These are phyloP conservation scores for Caiman crocodilus DNA, from an alignment of 2,797 vertebrate genomes.

Conservation along the genomic window DNA sequence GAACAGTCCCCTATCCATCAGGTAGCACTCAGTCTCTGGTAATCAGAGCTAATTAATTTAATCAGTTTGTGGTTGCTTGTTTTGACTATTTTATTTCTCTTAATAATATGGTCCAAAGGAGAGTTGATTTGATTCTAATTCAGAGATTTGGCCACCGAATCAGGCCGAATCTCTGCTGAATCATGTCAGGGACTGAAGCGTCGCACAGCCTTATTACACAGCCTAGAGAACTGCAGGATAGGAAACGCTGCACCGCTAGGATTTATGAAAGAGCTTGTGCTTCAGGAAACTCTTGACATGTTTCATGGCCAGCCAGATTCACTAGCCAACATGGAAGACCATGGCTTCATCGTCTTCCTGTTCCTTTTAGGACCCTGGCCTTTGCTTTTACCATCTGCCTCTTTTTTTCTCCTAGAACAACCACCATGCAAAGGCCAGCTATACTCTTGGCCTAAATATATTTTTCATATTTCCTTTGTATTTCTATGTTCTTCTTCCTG, in stretches of 20 bases:
- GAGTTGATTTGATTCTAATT: not conserved
- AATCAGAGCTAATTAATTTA: conserved; percentile 3
- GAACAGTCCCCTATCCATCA: not conserved
- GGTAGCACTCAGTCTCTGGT: not conserved
- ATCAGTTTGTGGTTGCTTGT: not conserved
- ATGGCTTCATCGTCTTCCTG: not conserved
- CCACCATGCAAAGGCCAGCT: not conserved
- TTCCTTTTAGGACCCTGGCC: not conserved
- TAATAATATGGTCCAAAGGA: not conserved
- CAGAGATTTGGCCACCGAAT: too few relatives aligned
- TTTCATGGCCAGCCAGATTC: not conserved
- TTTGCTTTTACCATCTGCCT: not conserved
- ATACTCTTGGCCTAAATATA: not conserved
- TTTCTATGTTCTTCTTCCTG: not conserved
- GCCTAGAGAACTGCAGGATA: not conserved
- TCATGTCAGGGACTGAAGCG: too few relatives aligned
- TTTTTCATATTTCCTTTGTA: not conserved
- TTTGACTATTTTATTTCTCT: not conserved
- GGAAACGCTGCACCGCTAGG: not conserved
- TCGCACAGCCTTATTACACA: not conserved
- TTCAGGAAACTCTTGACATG: too few relatives aligned
- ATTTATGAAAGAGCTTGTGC: not conserved
- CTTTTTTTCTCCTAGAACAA: not conserved
- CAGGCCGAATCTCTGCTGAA: too few relatives aligned
- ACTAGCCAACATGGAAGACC: not conserved